Evolutionary conservation across 2,888 invertebrate genomes (phyloP), one percentile per base, ranked within the genome.

Genomic region (Aphelenchoides bicaudatus): DNA sequence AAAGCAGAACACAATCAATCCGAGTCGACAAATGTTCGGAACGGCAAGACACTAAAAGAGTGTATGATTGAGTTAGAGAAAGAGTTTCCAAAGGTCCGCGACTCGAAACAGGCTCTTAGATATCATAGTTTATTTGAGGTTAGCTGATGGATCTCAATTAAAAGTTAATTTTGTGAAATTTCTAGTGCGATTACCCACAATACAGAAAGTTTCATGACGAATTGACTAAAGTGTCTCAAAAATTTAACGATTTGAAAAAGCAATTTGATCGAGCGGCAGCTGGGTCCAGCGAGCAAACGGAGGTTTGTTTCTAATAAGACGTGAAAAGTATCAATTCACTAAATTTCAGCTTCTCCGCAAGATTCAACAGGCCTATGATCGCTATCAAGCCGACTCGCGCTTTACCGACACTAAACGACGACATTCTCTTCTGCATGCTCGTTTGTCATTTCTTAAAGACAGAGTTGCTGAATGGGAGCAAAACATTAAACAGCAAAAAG

Each of bases 361-460:
- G n/a, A 63, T 63, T 13, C 48, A 59, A n/a, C 37, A 25, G 13
- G 58, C 48, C n/a, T 59, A 37, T 53, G 51, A 49, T 28, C 43
- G 48, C 16, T 58, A 39, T 37, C 51, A 67, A 43, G 39, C 29
- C 13, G 56, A 66, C 30, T 29, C 28, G 10, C 30, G 51, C 8
- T 61, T 53, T 29, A 58, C 66, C 13, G 51, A 65, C 59, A 60
- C 57, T 39, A 72, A 72, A 16, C 68, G 67, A 53, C 63, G 61
- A 31, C 73, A 73, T 54, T 58, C 68, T 5, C 70, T 71, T 56
- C 62, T 73, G 27, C 66, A 68, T 6, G 63, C 70, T 1, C 72
- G 73, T 50, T 48, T 73, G 49, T 60, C 62, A 16, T 64, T 71
- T 21, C 53, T 73, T 43, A 73, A 73, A 50, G 59, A 58, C 43